A percentile compares a stretch with the other conserved stretches of the same genome.
Evolutionary conservation across 2,888 invertebrate species (phyloP).

Genomic region (Steinernema hermaphroditum): DNA sequence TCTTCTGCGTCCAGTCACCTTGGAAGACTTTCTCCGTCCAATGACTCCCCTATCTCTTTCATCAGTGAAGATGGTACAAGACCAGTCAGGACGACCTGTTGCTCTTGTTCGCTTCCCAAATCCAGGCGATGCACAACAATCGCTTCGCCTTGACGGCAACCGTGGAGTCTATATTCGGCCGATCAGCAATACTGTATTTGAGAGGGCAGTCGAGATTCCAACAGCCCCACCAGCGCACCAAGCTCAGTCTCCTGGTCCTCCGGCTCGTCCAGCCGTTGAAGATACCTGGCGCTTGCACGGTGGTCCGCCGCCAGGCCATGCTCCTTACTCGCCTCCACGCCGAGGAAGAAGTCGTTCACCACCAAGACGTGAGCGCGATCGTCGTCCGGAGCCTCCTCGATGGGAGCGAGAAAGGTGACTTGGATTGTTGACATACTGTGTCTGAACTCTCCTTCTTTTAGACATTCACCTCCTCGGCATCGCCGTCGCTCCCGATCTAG

Average conservation of each 20-base stretch:
- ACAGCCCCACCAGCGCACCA: not conserved
- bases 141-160: not conserved
- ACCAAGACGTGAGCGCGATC: not conserved
- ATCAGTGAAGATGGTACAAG: conserved; percentile 51
- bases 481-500: conserved; percentile 34
- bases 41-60: conserved; percentile 47
- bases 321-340: not conserved
- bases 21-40: conserved; percentile 53
- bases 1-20: conserved; percentile 44
- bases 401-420: conserved; percentile 36
- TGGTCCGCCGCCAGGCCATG: not conserved
- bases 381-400: not conserved
- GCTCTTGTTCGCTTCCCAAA: not conserved
- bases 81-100: conserved; percentile 31
- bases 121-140: not conserved
- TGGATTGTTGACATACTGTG: no score
- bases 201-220: not conserved
- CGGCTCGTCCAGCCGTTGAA: not conserved
- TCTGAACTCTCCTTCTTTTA: conserved; percentile 33
- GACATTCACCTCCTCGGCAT: conserved; percentile 49
- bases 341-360: not conserved
- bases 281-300: not conserved
- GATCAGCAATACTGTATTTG: not conserved
- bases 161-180: not conserved
- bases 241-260: not conserved